phyloP scores from a whole-genome alignment of 1,140 invertebrate species.

The Diploscapter pachys region DNA sequence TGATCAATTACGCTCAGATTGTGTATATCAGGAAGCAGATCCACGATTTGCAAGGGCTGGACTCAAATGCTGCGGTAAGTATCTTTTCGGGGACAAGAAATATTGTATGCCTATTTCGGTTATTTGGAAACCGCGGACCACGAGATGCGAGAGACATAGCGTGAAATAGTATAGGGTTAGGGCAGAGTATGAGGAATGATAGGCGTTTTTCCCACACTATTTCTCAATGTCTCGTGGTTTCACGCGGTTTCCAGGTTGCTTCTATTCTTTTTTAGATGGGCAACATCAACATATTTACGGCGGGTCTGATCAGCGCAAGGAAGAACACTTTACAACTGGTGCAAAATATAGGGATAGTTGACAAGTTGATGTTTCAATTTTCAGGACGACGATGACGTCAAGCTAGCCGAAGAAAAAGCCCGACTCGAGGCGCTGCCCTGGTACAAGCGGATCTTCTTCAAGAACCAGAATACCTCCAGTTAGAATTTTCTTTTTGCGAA shows the following conservation, averaged over 20 bases:
- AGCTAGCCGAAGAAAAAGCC: constrained; percentile 5
- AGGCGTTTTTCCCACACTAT: neutral
- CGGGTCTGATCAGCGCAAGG: constrained; percentile 33
- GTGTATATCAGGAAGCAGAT: constrained; percentile 39
- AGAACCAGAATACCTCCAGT: constrained; percentile 10
- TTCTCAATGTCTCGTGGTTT: neutral
- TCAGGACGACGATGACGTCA: neutral
- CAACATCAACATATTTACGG: constrained; percentile 41
- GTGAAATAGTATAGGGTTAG: neutral
- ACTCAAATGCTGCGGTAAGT: constrained; percentile 22
- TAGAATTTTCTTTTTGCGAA: neutral
- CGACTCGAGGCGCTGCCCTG: constrained; percentile 12
- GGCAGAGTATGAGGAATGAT: neutral
- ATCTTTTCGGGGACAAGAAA: constrained; percentile 3
- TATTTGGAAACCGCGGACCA: neutral
- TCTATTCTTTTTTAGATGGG: constrained; percentile 33
- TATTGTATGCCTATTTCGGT: neutral
- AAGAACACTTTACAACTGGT: constrained; percentile 19
- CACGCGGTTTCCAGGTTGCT: constrained; percentile 2
- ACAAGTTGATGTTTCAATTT: constrained; percentile 11
- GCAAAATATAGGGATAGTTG: no score
- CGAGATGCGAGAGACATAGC: neutral
- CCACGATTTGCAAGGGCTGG: constrained; percentile 32
- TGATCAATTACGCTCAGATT: constrained; percentile 46
- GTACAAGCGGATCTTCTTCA: constrained; percentile 19